Percentiles rank a stretch among this genome's conserved stretches.
Conservation (phyloP, 2,797 vertebrate genomes). For the Siniperca obscura region DNA sequence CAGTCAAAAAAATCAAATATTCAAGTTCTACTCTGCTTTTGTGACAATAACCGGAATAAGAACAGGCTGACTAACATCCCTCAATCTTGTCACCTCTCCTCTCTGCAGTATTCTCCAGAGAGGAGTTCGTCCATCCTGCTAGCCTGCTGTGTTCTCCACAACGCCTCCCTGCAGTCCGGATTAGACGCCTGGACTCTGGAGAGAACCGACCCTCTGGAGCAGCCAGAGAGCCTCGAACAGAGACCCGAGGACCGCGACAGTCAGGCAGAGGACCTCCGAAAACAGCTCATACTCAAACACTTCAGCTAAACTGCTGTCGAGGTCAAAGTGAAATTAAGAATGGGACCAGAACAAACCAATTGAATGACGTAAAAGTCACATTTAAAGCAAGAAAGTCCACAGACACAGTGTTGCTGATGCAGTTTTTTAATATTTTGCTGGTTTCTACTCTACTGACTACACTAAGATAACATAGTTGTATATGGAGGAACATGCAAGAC, state of each 20-base stretch:
- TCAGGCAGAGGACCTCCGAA: slow-evolving; percentile 88
- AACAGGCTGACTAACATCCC: neutral
- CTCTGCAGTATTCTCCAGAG: slow-evolving; percentile 93
- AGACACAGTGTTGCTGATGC: slow-evolving; percentile 79
- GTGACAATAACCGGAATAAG: neutral
- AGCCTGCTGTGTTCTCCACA: slow-evolving; percentile 97
- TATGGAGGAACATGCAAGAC: slow-evolving; percentile 78
- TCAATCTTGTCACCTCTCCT: neutral
- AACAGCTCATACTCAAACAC: slow-evolving; percentile 90
- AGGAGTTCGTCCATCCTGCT: slow-evolving; percentile 94
- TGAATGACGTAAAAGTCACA: neutral
- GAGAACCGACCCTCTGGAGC: slow-evolving; percentile 86
- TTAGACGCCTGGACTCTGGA: slow-evolving; percentile 93
- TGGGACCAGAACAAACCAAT: neutral
- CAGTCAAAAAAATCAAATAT: too few species aligned
- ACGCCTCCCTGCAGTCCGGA: slow-evolving; percentile 93
- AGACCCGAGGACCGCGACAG: slow-evolving; percentile 89
- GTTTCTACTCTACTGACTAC: slow-evolving; percentile 84
- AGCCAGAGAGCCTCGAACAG: slow-evolving; percentile 86
- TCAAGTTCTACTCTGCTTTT: too few species aligned
- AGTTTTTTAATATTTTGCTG: slow-evolving; percentile 86
- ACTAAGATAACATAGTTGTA: slow-evolving; percentile 79
- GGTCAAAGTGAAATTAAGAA: neutral
- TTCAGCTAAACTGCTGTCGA: slow-evolving; percentile 83
- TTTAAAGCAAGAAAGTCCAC: slow-evolving; percentile 44